Evolutionary conservation across 2,113 vertebrate genomes (phyloP).

Genomic region (Dicerorhinus sumatrensis): DNA sequence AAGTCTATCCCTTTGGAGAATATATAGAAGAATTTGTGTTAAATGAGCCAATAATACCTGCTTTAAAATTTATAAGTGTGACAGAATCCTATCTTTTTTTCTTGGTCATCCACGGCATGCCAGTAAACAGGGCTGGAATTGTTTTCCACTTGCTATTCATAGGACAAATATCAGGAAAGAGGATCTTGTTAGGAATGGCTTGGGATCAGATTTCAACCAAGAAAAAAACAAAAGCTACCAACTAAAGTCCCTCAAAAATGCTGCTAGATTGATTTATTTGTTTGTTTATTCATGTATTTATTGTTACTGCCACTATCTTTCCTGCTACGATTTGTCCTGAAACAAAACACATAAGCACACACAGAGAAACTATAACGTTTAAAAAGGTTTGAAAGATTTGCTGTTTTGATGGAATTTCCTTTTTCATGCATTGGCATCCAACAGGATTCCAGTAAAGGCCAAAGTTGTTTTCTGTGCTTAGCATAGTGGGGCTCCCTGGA

Average conservation of each 20-base stretch:
- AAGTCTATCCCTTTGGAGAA: conserved; percentile 87
- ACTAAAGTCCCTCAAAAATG: conserved; percentile 13
- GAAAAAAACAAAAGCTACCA: conserved; percentile 55
- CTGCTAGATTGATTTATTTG: not conserved
- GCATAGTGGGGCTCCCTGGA: not conserved
- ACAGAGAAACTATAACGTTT: not conserved
- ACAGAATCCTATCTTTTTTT: conserved; percentile 77
- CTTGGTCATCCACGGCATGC: conserved; percentile 50
- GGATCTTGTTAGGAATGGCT: conserved; percentile 75
- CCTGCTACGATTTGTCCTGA: not conserved
- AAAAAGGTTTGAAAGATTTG: not conserved
- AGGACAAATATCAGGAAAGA: conserved; percentile 77
- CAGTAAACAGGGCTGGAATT: conserved; percentile 80
- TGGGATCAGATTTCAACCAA: conserved; percentile 74
- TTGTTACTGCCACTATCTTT: not conserved
- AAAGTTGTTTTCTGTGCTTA: not conserved
- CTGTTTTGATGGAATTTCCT: not conserved
- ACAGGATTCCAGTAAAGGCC: not conserved
- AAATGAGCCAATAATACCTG: conserved; percentile 89
- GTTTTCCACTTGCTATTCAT: conserved; percentile 78
- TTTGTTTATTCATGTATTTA: conserved; percentile 19
- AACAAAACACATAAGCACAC: not conserved
- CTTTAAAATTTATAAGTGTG: conserved; percentile 90
- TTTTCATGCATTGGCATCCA: not conserved
- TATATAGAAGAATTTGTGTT: conserved; percentile 88